A percentile compares a stretch with the other conserved stretches of the same genome.
Conservation (phyloP, 2,113 vertebrate genomes). For the Blennius ocellaris region DNA sequence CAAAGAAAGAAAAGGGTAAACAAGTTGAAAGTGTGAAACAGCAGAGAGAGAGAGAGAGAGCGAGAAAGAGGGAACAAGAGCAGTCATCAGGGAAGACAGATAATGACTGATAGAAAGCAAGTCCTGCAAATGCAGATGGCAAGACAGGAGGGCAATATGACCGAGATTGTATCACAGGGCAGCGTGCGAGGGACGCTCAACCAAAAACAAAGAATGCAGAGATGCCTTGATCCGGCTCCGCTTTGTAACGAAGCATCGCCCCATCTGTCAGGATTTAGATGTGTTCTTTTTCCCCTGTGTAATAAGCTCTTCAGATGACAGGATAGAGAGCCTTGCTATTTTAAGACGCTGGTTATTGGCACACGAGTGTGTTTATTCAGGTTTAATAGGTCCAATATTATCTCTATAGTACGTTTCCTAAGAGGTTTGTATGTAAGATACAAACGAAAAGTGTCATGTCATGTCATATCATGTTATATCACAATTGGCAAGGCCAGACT, state of each 20-base stretch:
- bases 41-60: no score
- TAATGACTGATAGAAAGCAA: slow-evolving; percentile 37
- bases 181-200: slow-evolving; percentile 47
- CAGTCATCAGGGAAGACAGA: slow-evolving; percentile 30
- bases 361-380: slow-evolving; percentile 54
- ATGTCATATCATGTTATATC: background rate
- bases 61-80: slow-evolving; percentile 3
- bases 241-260: slow-evolving; percentile 56
- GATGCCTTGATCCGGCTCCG: slow-evolving; percentile 56
- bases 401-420: slow-evolving; percentile 26
- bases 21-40: slow-evolving; percentile 3
- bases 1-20: slow-evolving; percentile 8
- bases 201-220: slow-evolving; percentile 58
- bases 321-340: slow-evolving; percentile 66
- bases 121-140: slow-evolving; percentile 50
- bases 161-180: slow-evolving; percentile 43
- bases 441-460: background rate
- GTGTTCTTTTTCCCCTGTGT: slow-evolving; percentile 40
- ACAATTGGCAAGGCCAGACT: no score
- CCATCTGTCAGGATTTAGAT: slow-evolving; percentile 73
- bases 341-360: slow-evolving; percentile 62
- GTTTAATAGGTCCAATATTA: slow-evolving; percentile 40
- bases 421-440: background rate
- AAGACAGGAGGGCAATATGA: slow-evolving; percentile 46
- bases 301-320: slow-evolving; percentile 71